These are phyloP conservation scores for Microplitis mediator DNA, from an alignment of 1,140 invertebrate genomes.

Conservation along the genomic window DNA sequence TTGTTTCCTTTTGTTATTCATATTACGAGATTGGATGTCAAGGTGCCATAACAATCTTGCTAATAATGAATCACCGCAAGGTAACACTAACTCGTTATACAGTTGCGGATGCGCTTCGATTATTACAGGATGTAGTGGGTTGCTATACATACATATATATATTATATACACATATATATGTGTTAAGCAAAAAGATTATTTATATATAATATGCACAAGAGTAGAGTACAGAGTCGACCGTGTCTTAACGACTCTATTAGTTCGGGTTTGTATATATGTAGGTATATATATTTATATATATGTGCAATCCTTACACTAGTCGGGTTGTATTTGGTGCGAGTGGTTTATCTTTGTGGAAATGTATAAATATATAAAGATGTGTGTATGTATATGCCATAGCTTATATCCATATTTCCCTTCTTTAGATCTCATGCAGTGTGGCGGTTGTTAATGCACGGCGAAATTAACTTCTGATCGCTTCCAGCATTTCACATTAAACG, in stretches of 20 bases:
- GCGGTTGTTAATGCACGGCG: background rate
- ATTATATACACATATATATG: background rate
- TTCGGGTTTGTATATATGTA: background rate
- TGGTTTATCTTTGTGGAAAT: too few relatives aligned
- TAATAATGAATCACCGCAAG: background rate
- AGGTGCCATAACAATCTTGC: background rate
- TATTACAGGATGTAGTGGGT: background rate
- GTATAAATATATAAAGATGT: too few relatives aligned
- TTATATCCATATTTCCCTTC: background rate
- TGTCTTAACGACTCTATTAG: background rate
- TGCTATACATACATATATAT: background rate
- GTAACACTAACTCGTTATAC: background rate
- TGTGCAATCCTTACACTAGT: background rate
- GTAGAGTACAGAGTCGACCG: background rate
- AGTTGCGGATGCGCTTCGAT: background rate
- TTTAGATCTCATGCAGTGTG: too few relatives aligned
- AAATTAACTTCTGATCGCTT: slow-evolving; percentile 1
- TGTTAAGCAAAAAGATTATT: too few relatives aligned
- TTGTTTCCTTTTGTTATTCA: too few relatives aligned
- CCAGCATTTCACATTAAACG: background rate
- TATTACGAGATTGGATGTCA: too few relatives aligned
- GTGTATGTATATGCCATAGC: background rate
- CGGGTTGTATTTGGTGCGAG: too few relatives aligned
- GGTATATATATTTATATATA: background rate
- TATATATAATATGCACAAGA: background rate